Base-by-base conservation (phyloP, 2,113 vertebrate species). In the Stercorarius parasiticus region DNA sequence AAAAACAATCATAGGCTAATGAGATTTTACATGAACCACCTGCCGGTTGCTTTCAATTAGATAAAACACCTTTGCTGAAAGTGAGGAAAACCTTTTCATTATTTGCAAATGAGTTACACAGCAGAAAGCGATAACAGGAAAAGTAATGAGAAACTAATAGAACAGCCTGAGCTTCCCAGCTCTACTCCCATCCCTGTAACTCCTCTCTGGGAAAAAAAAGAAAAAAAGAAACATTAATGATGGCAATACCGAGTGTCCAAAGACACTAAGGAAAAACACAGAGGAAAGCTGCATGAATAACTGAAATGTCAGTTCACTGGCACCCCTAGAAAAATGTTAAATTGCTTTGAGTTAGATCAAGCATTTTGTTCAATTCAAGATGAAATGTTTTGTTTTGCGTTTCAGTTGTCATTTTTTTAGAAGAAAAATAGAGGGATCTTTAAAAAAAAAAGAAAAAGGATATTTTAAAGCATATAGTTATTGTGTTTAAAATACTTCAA, bases 31-130 rank as follows among this genome's bases (percentile, higher is more conserved):
- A 89, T 72, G 61, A 96, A 72, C 56, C 77, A 77, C 93, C 81
- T 89, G 77, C 91, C 95, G 91, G 49, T 72, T 93, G 56, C 81
- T 95, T 97, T 97, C 95, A 95, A 85, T 95, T 95, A 97, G 81
- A 96, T 76, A 92, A 93, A 95, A 97, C 22, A 18, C 32, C 65
- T 82, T 82, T 42, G 52, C 34, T 91, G 43, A 40, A 93, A 85
- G 52, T 65, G 56, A 93, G 56, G 32, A 90, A 93, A 92, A 4
- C 3, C 15, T 93, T 95, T 95, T 92, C 61, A 76, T 90, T 95
- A 89, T 87, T 86, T 95, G 82, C n/a, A 61, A 81, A 77, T 64
- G 59, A 92, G 34, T 81, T 87, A 50, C 40, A 56, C 21, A 89
- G 82, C 13, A 43, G 27, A 91, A 95, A 95, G 36, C 3, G 2